phyloP scores from a whole-genome alignment of 2,113 vertebrate species.

The Chaetodon auriga region DNA sequence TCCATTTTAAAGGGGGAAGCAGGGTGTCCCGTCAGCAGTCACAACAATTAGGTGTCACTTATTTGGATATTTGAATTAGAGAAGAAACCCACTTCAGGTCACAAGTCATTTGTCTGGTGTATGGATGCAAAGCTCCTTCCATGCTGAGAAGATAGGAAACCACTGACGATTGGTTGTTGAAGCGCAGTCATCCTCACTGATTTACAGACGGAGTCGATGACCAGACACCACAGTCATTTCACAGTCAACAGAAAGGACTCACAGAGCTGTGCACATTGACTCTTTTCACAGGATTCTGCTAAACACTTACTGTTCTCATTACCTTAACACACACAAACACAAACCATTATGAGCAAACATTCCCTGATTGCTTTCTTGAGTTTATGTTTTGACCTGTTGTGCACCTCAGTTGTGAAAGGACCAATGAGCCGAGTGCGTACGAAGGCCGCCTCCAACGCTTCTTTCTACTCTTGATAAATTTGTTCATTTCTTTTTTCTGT shows the following conservation, averaged over 20 bases:
- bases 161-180: neutral
- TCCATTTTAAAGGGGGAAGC: slow-evolving; percentile 34
- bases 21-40: neutral
- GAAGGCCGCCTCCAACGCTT: neutral
- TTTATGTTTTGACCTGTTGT: neutral
- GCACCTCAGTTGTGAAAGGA: neutral
- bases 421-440: neutral
- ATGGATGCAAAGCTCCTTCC: neutral
- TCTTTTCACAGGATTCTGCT: slow-evolving; percentile 54
- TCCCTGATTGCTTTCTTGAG: neutral
- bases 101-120: neutral
- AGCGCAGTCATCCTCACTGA: neutral
- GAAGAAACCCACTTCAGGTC: neutral
- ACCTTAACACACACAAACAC: slow-evolving; percentile 32
- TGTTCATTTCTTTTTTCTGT: neutral
- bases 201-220: neutral
- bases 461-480: neutral
- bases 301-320: slow-evolving; percentile 44
- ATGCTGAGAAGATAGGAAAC: neutral
- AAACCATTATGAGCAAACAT: neutral
- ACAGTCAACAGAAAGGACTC: slow-evolving; percentile 75
- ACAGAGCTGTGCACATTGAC: slow-evolving; percentile 24
- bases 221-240: slow-evolving; percentile 33
- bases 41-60: neutral
- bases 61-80: neutral